Evolutionary conservation across 2,113 vertebrate species (phyloP), one percentile per base, ranked within the genome.

Genomic region (Astur gentilis): DNA sequence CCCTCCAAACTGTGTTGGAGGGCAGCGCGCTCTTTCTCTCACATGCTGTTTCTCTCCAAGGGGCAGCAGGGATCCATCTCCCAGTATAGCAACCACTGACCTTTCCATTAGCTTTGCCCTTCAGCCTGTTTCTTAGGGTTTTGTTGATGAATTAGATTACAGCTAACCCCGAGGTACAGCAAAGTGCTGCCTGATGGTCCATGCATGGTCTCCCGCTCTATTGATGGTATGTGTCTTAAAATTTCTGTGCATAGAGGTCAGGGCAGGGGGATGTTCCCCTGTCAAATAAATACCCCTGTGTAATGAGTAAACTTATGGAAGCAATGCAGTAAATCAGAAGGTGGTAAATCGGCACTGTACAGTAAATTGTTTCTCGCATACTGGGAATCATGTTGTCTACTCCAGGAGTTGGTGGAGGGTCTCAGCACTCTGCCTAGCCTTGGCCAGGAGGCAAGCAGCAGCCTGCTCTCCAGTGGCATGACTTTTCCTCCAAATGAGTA

Each of bases 41-140:
- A 13, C 1, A 0, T 12, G 49, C n/a, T 57, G 6, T n/a, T 83
- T 52, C 34, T n/a, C 26, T 71, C 47, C 0, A 0, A 8, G 49
- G 22, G 17, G 11, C 23, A 69, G 20, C 36, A 31, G 14, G 16
- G 32, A 32, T 52, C 44, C 15, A 5, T 4, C 8, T 70, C 38
- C 32, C 36, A 16, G 40, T 38, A 11, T 4, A 50, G 21, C 15
- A 9, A 34, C 34, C 11, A 3, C 26, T 44, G 47, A 3, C 27
- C 22, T 58, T 62, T 19, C 18, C 45, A 10, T 40, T 11, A 5
- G 36, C 40, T 47, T 27, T 42, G 16, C 6, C 32, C 36, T 44
- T 58, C 62, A 54, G 47, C 13, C 49, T 40, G 25, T 49, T 50
- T 34, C 49, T 71, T 13, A 7, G 32, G 10, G 3, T 65, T 66